Conservation (phyloP, 1,140 invertebrate species). For the Formica selysi region DNA sequence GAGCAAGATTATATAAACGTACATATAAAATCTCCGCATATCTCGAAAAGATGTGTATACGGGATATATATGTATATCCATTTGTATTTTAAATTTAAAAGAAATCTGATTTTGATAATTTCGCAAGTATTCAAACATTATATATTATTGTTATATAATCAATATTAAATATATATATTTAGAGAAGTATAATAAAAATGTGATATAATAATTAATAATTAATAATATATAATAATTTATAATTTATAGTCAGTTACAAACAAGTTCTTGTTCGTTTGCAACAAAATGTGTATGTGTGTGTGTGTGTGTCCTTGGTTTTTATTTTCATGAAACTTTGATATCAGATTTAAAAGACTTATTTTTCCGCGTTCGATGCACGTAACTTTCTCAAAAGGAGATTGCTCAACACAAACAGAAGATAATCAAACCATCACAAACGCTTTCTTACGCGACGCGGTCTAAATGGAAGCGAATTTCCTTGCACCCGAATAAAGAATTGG, state of each 20-base stretch:
- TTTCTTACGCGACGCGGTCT: conserved; percentile 36
- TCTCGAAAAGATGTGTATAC: not conserved
- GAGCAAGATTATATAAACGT: not conserved
- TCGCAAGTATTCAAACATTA: not conserved
- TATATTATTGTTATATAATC: not conserved
- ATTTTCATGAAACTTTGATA: not conserved
- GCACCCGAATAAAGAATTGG: not conserved
- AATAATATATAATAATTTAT: not conserved
- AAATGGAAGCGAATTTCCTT: conserved; percentile 36
- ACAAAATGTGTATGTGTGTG: too few relatives aligned
- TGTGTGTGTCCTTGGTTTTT: not conserved
- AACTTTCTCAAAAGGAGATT: conserved; percentile 48
- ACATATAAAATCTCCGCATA: not conserved
- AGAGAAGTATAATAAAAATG: not conserved
- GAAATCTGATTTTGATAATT: not conserved
- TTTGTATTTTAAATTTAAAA: not conserved
- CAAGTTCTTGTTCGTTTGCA: not conserved
- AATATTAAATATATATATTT: not conserved
- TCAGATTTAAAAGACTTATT: conserved; percentile 10
- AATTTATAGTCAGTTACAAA: not conserved
- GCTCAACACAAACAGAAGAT: conserved; percentile 4
- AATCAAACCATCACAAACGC: conserved; percentile 30
- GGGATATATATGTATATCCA: not conserved
- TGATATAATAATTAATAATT: too few relatives aligned
- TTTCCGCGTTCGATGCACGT: not conserved